phyloP scores from a whole-genome alignment of 2,797 vertebrate species.

The Loriculus beryllinus region DNA sequence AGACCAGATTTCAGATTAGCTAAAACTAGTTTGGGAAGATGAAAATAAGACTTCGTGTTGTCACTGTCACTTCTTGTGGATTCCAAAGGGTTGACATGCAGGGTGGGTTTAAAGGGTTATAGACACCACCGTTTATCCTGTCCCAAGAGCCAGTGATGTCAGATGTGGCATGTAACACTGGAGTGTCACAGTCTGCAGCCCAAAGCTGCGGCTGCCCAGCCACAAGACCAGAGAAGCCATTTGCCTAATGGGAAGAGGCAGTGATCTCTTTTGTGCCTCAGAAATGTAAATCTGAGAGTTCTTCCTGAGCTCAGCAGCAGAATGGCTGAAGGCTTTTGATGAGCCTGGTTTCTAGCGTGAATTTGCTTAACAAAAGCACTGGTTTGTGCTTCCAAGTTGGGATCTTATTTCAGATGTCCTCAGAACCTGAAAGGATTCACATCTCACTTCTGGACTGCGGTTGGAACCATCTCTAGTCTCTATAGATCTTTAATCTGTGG shows the following conservation, averaged over 20 bases:
- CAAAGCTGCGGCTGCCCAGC: not conserved
- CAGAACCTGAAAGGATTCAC: not conserved
- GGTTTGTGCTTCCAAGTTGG: not conserved
- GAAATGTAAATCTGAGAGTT: not conserved
- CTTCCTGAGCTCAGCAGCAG: not conserved
- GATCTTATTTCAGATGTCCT: not conserved
- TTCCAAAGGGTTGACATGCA: not conserved
- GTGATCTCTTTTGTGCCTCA: not conserved
- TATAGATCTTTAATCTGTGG: not conserved
- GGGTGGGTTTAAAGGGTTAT: not conserved
- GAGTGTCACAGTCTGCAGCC: not conserved
- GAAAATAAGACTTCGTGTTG: not conserved
- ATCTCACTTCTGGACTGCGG: not conserved
- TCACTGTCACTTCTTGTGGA: not conserved
- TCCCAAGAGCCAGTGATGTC: not conserved
- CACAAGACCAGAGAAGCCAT: fast-evolving
- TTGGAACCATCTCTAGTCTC: not conserved
- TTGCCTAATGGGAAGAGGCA: not conserved
- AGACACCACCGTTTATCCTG: fast-evolving
- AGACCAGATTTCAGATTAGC: not conserved
- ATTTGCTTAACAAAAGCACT: not conserved
- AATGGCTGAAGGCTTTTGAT: not conserved
- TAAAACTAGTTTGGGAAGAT: not conserved
- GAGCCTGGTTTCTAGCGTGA: not conserved
- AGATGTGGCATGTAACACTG: fast-evolving